Evolutionary conservation across 64 coral and sea anemone genomes (phyloP).

Genomic region (Catalaphyllia jardinei): DNA sequence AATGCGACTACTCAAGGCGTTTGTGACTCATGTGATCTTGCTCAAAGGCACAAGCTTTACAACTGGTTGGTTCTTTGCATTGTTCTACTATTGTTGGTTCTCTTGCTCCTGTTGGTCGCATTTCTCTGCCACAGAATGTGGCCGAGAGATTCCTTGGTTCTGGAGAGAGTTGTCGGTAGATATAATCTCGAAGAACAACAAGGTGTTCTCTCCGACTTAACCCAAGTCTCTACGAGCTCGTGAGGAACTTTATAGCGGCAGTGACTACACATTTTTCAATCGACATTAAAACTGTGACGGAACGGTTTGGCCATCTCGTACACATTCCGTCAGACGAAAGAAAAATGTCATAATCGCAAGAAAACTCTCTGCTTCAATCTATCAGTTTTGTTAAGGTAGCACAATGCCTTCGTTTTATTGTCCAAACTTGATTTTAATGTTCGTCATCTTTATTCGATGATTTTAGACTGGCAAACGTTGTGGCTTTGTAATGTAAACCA

Average conservation of each 20-base stretch:
- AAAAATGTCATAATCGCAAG: too few relatives aligned
- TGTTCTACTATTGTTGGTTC: conserved; percentile 5
- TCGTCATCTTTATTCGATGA: neutral
- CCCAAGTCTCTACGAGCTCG: conserved; percentile 10
- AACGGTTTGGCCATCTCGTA: neutral
- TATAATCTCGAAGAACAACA: neutral
- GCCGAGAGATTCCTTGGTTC: neutral
- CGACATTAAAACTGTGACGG: neutral
- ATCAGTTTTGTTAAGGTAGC: neutral
- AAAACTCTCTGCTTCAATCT: neutral
- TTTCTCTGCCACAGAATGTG: conserved; percentile 34
- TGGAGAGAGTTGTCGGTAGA: neutral
- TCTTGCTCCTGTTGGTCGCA: conserved; percentile 7
- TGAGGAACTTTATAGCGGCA: neutral
- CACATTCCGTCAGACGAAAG: too few relatives aligned
- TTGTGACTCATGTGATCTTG: conserved; percentile 4
- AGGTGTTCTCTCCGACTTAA: neutral
- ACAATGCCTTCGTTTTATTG: neutral
- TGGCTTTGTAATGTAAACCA: neutral
- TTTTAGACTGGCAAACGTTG: neutral
- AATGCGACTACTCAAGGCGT: neutral
- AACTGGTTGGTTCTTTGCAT: conserved; percentile 37
- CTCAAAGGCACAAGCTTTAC: conserved; percentile 17
- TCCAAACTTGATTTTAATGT: neutral
- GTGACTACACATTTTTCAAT: neutral